Conservation (phyloP, 2,113 vertebrate genomes). For the Ailuropoda melanoleuca region DNA sequence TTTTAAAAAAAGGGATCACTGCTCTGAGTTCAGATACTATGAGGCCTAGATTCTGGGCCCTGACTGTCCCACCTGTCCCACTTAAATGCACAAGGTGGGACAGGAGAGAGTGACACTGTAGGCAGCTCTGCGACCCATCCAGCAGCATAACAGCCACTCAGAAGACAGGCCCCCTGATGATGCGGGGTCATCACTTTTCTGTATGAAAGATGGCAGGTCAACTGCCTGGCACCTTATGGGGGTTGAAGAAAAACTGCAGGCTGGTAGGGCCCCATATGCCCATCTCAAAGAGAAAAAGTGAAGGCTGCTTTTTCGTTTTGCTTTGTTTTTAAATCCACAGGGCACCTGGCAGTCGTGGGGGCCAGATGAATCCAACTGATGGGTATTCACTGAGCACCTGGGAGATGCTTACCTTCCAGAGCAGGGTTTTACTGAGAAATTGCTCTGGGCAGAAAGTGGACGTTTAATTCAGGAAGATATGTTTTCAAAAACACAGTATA, state of each 20-base stretch:
- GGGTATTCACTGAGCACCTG: not conserved
- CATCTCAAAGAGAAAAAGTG: not conserved
- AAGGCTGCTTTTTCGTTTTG: not conserved
- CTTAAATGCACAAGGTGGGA: not conserved
- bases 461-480: not conserved
- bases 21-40: not conserved
- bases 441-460: not conserved
- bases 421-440: not conserved
- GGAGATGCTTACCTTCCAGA: not conserved
- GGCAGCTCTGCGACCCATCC: not conserved
- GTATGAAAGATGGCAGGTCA: not conserved
- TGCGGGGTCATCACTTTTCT: not conserved
- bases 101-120: accelerated
- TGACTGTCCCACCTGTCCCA: not conserved
- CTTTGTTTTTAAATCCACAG: not conserved
- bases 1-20: not conserved
- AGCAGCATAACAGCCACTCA: not conserved
- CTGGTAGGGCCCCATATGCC: not conserved
- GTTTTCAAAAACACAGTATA: not conserved
- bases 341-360: not conserved
- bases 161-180: not conserved
- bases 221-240: not conserved
- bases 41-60: not conserved
- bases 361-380: not conserved
- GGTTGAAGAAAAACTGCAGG: not conserved